phyloP scores from a whole-genome alignment of 2,888 invertebrate genomes.

The Nephrocerus scutellatus region DNA sequence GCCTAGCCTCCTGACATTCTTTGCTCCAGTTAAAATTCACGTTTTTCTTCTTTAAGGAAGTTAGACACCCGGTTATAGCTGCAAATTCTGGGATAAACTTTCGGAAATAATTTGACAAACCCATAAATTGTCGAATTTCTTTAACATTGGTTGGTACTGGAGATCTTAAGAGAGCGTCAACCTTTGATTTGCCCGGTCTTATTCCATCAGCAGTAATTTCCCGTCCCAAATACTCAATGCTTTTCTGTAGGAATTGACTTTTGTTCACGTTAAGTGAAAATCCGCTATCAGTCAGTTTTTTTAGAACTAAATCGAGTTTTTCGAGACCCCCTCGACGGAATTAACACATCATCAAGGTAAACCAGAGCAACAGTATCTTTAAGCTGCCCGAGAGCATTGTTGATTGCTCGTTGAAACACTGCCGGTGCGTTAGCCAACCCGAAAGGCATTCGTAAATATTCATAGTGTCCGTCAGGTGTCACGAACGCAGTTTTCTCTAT shows the following conservation, averaged over 20 bases:
- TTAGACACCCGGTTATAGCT: too few relatives aligned
- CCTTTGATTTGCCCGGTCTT: too few relatives aligned
- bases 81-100: too few relatives aligned
- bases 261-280: slow-evolving; percentile 24
- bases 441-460: too few relatives aligned
- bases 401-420: slow-evolving; percentile 30
- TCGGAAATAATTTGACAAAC: too few relatives aligned
- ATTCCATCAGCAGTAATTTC: slow-evolving; percentile 15
- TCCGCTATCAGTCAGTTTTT: slow-evolving; percentile 15
- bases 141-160: too few relatives aligned
- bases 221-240: slow-evolving; percentile 28
- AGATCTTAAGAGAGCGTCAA: too few relatives aligned
- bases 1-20: too few relatives aligned
- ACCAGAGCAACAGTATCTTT: slow-evolving; percentile 7
- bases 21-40: too few relatives aligned
- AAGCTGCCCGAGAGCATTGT: slow-evolving; percentile 16
- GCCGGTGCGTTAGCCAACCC: slow-evolving; percentile 39
- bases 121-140: too few relatives aligned
- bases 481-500: too few relatives aligned
- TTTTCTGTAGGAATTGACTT: slow-evolving; percentile 15
- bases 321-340: slow-evolving; percentile 15
- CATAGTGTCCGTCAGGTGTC: too few relatives aligned
- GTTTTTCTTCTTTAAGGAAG: slow-evolving; percentile 9
- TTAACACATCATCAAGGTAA: slow-evolving; percentile 19
- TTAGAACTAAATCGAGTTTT: slow-evolving; percentile 18